Percentiles rank a stretch among this genome's conserved stretches.
Evolutionary conservation across 2,797 vertebrate genomes (phyloP).

Genomic region (Podarcis lilfordi): DNA sequence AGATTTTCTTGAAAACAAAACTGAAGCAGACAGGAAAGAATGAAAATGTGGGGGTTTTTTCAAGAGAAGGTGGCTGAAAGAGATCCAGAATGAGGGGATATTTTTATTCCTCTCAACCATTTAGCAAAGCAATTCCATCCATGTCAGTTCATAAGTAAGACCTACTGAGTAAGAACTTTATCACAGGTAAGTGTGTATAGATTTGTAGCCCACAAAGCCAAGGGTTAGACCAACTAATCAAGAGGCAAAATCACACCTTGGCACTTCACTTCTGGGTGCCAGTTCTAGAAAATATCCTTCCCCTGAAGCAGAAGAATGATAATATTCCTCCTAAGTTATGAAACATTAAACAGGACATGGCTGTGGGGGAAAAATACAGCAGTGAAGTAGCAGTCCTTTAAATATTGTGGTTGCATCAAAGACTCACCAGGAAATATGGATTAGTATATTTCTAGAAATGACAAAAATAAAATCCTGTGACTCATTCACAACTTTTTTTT

Average conservation of each 20-base stretch:
- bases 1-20: neutral
- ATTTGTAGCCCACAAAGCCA: too few relatives aligned
- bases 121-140: too few relatives aligned
- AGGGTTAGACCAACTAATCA: neutral
- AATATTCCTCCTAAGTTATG: neutral
- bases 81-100: neutral
- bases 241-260: neutral
- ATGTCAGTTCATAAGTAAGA: too few relatives aligned
- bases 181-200: too few relatives aligned
- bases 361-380: neutral
- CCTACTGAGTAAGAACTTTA: too few relatives aligned
- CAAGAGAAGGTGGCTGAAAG: neutral
- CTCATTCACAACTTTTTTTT: slow-evolving; percentile 2
- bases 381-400: neutral
- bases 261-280: neutral
- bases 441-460: slow-evolving; percentile 22
- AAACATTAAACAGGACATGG: neutral
- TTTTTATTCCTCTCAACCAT: neutral
- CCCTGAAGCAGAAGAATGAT: neutral
- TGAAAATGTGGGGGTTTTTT: neutral
- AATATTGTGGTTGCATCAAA: slow-evolving; percentile 19
- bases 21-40: neutral
- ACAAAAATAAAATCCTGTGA: slow-evolving; percentile 21
- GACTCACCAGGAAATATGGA: slow-evolving; percentile 1
- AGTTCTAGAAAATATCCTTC: neutral